phyloP scores from a whole-genome alignment of 2,888 invertebrate genomes.

The Caenorhabditis auriculariae region DNA sequence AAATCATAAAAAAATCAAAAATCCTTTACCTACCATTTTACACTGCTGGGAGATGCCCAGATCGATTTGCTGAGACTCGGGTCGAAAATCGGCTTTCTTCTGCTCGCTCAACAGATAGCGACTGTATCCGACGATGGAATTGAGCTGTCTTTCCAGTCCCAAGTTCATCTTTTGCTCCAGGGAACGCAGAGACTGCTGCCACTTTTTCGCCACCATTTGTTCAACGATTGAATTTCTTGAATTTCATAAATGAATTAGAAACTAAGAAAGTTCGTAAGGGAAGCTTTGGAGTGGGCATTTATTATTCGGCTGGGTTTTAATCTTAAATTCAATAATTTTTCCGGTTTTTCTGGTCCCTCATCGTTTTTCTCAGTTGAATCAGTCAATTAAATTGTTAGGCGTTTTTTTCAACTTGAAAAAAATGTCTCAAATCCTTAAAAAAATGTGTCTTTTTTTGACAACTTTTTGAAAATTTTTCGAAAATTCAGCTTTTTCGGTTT shows the following conservation, averaged over 20 bases:
- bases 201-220: conserved; percentile 83
- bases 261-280: neutral
- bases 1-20: neutral
- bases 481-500: too few species aligned
- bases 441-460: too few species aligned
- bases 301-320: too few species aligned
- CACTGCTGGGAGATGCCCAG: conserved; percentile 32
- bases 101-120: conserved; percentile 72
- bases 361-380: too few species aligned
- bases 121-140: conserved; percentile 73
- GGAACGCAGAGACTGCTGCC: conserved; percentile 81
- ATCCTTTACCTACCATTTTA: conserved; percentile 5
- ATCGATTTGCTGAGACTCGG: conserved; percentile 66
- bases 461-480: too few species aligned
- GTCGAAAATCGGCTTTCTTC: conserved; percentile 83
- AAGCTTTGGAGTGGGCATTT: too few species aligned
- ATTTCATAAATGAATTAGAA: conserved; percentile 34
- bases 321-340: too few species aligned
- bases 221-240: conserved; percentile 82
- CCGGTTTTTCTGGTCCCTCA: too few species aligned
- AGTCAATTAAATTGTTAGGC: too few species aligned
- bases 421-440: too few species aligned
- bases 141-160: conserved; percentile 73
- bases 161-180: conserved; percentile 86
- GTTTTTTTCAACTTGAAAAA: too few species aligned